A percentile compares a stretch with the other conserved stretches of the same genome.
phyloP scores from a whole-genome alignment of 1,140 invertebrate genomes.

The Steinernema feltiae region DNA sequence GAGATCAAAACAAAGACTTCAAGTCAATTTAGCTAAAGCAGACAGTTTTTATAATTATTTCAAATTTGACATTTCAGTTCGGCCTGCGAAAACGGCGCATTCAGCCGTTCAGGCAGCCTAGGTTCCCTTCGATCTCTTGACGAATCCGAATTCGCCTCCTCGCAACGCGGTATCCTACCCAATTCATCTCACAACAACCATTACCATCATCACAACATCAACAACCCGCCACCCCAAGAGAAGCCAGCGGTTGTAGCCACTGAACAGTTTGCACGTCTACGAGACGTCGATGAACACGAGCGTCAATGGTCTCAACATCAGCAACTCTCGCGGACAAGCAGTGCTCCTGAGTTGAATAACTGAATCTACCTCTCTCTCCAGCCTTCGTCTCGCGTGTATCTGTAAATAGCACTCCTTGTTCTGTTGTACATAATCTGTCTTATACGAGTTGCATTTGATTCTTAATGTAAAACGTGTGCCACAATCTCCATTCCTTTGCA shows the following conservation, averaged over 20 bases:
- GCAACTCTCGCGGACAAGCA: slow-evolving; percentile 27
- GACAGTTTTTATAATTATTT: not conserved
- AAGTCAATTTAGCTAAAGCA: too few species aligned
- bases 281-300: slow-evolving; percentile 40
- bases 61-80: not conserved
- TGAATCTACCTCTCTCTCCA: not conserved
- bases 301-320: slow-evolving; percentile 36
- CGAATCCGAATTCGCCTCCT: slow-evolving; percentile 24
- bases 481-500: not conserved
- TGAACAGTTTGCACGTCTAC: slow-evolving; percentile 38
- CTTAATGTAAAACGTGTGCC: not conserved
- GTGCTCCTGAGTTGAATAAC: slow-evolving; percentile 33
- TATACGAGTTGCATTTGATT: slow-evolving; percentile 5
- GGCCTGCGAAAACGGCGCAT: slow-evolving; percentile 5
- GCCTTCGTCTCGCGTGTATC: not conserved
- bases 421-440: not conserved
- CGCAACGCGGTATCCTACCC: slow-evolving; percentile 17
- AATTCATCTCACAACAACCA: slow-evolving; percentile 9
- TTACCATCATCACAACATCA: not conserved
- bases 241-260: not conserved
- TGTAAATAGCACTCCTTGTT: not conserved
- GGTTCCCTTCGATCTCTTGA: slow-evolving; percentile 26
- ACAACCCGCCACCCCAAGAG: not conserved
- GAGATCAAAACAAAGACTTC: too few species aligned
- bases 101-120: slow-evolving; percentile 14